Conservation (phyloP, 2,888 invertebrate genomes). For the Punctoribates punctum region DNA sequence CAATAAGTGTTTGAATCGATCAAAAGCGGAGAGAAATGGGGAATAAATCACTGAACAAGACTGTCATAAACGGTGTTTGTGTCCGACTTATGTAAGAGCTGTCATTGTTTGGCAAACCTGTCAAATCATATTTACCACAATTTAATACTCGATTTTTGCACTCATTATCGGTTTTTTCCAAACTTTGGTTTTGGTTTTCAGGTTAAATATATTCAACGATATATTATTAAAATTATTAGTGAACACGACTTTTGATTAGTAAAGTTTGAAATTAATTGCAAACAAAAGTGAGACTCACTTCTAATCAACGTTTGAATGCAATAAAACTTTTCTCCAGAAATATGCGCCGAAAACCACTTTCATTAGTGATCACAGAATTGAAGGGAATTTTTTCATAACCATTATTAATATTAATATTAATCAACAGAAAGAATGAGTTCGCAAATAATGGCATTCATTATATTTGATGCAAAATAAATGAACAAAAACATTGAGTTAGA, state of each 20-base stretch:
- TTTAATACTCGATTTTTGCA: background rate
- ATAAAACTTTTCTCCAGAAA: background rate
- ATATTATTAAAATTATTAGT: slow-evolving; percentile 8
- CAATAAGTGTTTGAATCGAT: background rate
- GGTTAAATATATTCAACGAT: slow-evolving; percentile 7
- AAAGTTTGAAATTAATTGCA: background rate
- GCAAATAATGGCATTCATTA: background rate
- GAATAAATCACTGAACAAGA: background rate
- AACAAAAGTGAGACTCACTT: background rate
- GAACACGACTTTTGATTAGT: slow-evolving; percentile 27
- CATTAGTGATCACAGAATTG: background rate
- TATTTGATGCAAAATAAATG: background rate
- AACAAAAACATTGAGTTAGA: background rate
- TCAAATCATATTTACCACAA: slow-evolving; percentile 8
- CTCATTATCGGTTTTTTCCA: background rate
- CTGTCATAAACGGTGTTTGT: background rate
- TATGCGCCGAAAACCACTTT: background rate
- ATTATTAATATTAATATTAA: slow-evolving; percentile 1
- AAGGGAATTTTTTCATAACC: background rate
- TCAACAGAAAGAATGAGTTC: background rate
- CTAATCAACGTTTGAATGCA: background rate
- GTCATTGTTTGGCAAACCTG: slow-evolving; percentile 4
- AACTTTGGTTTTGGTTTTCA: slow-evolving; percentile 14
- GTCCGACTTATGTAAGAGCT: slow-evolving; percentile 2
- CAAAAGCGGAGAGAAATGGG: background rate